Conservation (phyloP, 2,888 invertebrate species). For the Allolobophora icterica region DNA sequence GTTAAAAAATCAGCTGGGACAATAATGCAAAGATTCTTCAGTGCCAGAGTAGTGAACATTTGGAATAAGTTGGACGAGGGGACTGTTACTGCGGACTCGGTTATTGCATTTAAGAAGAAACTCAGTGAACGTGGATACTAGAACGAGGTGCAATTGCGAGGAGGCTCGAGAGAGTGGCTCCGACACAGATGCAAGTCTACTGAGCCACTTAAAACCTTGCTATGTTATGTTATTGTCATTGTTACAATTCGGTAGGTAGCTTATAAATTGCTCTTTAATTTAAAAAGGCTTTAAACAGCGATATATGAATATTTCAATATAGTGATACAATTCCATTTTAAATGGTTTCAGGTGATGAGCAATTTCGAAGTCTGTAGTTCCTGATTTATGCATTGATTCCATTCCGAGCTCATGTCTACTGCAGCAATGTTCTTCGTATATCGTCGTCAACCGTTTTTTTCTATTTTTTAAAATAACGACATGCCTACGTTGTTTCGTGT, state of each 20-base stretch:
- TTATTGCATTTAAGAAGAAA: too few species aligned
- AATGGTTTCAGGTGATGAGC: background rate
- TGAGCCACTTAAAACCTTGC: too few species aligned
- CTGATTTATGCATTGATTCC: background rate
- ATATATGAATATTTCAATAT: background rate
- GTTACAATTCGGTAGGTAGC: background rate
- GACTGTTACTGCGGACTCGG: too few species aligned
- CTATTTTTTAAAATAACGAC: background rate
- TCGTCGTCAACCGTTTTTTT: background rate
- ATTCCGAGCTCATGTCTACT: background rate
- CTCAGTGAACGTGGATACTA: too few species aligned
- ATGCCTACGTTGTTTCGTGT: background rate
- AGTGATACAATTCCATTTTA: background rate
- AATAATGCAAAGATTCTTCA: too few species aligned
- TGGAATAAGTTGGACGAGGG: too few species aligned
- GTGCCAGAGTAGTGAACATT: too few species aligned
- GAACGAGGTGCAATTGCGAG: too few species aligned
- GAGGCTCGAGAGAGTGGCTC: too few species aligned
- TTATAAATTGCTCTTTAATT: background rate
- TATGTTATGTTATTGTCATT: too few species aligned
- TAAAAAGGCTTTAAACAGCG: background rate
- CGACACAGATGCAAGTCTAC: too few species aligned
- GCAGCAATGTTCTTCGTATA: background rate
- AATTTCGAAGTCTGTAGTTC: background rate
- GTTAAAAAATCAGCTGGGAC: too few species aligned